Evolutionary conservation across 2,888 invertebrate genomes (phyloP).

Genomic region (Heliconius charithonia): DNA sequence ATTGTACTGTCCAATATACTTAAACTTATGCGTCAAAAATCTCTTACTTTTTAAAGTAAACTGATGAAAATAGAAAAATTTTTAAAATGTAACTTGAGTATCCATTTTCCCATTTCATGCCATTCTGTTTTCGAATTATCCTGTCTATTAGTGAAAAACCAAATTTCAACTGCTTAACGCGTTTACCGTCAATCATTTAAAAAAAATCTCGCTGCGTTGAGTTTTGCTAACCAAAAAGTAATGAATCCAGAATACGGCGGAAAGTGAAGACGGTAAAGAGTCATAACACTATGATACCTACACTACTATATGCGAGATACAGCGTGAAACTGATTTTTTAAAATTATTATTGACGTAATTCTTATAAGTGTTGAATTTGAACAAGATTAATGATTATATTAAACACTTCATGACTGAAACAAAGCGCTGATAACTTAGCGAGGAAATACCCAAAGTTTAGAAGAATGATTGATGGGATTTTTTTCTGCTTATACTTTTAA

Average conservation of each 20-base stretch:
- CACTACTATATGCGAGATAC: neutral
- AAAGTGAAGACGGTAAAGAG: neutral
- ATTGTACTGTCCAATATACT: too few species aligned
- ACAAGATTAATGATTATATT: slow-evolving; percentile 47
- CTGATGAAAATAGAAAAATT: too few species aligned
- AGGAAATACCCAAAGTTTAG: slow-evolving; percentile 37
- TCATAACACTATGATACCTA: neutral
- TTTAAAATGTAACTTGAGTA: too few species aligned
- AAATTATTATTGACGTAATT: neutral
- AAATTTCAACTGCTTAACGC: too few species aligned
- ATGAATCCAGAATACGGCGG: neutral
- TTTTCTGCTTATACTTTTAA: slow-evolving; percentile 22
- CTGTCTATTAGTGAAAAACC: too few species aligned
- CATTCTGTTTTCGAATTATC: too few species aligned
- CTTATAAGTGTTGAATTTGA: neutral
- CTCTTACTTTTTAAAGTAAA: too few species aligned
- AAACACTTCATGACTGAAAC: slow-evolving; percentile 46
- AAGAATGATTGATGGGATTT: slow-evolving; percentile 39
- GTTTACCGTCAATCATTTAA: too few species aligned
- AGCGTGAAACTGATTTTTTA: neutral
- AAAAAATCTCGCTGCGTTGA: neutral
- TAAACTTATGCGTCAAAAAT: too few species aligned
- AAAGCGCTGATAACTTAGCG: slow-evolving; percentile 47
- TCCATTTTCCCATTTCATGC: too few species aligned
- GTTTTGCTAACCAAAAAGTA: neutral